These are phyloP conservation scores for Apis mellifera DNA, from an alignment of 1,140 invertebrate species.

Conservation along the genomic window DNA sequence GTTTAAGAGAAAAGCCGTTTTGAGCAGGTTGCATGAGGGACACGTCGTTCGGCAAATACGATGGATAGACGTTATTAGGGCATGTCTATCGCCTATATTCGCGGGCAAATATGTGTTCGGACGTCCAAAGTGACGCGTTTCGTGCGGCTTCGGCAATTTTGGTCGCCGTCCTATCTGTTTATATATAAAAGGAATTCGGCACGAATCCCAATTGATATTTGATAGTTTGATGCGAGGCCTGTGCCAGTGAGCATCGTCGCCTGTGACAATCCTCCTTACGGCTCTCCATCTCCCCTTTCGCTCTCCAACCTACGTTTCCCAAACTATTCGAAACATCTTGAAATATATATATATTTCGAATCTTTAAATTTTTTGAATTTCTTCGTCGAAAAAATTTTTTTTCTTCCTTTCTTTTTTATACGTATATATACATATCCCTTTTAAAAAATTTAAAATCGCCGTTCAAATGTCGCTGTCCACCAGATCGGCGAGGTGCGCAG, in stretches of 20 bases:
- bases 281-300: no score
- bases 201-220: slow-evolving; percentile 63
- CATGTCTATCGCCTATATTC: slow-evolving; percentile 59
- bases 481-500: slow-evolving; percentile 74
- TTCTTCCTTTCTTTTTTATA: no score
- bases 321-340: no score
- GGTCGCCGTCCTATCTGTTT: slow-evolving; percentile 50
- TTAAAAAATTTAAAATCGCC: no score
- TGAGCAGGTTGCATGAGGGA: slow-evolving; percentile 24
- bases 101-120: slow-evolving; percentile 46
- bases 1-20: not conserved
- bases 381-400: no score
- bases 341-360: no score
- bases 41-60: slow-evolving; percentile 5
- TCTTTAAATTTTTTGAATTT: no score
- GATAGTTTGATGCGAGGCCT: slow-evolving; percentile 31
- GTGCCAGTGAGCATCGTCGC: slow-evolving; percentile 7
- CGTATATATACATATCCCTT: no score
- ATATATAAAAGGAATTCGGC: slow-evolving; percentile 71
- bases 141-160: slow-evolving; percentile 63
- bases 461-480: slow-evolving; percentile 69
- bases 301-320: not conserved
- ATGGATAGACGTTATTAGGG: slow-evolving; percentile 72
- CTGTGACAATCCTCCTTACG: slow-evolving; percentile 37
- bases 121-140: slow-evolving; percentile 75